A percentile compares a stretch with the other conserved stretches of the same genome.
Evolutionary conservation across 2,888 invertebrate genomes (phyloP).

Genomic region (Parelbella ahira): DNA sequence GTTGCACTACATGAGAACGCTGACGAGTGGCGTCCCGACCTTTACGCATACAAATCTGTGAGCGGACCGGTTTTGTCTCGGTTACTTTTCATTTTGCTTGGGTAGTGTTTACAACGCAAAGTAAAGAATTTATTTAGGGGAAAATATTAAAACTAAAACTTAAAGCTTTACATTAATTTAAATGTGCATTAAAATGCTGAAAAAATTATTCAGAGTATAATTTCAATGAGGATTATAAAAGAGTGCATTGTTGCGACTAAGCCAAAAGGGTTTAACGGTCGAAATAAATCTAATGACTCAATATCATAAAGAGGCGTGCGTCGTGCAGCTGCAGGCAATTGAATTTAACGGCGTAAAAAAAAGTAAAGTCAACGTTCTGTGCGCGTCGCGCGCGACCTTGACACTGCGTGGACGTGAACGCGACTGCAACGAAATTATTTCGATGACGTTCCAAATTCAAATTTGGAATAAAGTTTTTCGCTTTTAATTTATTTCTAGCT

Average conservation of each 20-base stretch:
- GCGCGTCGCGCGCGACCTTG: constrained; percentile 55
- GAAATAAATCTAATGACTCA: constrained; percentile 22
- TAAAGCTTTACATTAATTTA: too few species aligned
- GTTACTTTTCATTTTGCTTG: background rate
- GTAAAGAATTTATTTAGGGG: too few species aligned
- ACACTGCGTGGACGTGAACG: constrained; percentile 38
- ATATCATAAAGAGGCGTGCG: constrained; percentile 16
- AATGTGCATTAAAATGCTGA: too few species aligned
- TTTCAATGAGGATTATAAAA: too few species aligned
- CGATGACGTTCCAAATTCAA: background rate
- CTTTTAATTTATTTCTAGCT: too few species aligned
- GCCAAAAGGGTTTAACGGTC: constrained; percentile 7
- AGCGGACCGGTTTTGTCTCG: constrained; percentile 11
- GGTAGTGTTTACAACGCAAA: too few species aligned
- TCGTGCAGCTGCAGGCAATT: constrained; percentile 39
- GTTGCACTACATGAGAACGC: constrained; percentile 13
- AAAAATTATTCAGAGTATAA: too few species aligned
- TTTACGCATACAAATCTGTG: constrained; percentile 14
- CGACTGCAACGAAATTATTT: background rate
- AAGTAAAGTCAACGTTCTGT: constrained; percentile 34
- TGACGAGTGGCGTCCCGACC: constrained; percentile 6
- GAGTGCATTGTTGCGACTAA: too few species aligned
- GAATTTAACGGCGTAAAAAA: constrained; percentile 37
- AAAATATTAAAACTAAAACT: too few species aligned
- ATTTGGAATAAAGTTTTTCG: too few species aligned